phyloP scores from a whole-genome alignment of 2,888 invertebrate species.

The Holacanthella duospinosa region DNA sequence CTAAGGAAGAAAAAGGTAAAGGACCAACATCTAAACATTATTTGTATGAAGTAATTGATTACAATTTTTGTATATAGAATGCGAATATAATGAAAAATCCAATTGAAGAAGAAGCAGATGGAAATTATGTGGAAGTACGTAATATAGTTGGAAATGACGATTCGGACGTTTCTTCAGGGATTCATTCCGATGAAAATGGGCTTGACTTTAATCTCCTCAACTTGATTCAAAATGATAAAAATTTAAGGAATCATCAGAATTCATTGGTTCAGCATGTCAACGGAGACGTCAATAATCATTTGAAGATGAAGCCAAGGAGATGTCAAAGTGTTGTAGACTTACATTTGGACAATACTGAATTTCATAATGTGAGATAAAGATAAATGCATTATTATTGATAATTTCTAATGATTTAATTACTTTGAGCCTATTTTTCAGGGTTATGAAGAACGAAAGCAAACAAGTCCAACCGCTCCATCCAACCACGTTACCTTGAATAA shows the following conservation, averaged over 20 bases:
- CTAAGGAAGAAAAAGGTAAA: background rate
- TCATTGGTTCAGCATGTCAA: background rate
- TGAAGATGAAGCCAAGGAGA: background rate
- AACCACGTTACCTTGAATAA: conserved; percentile 4
- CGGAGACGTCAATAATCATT: background rate
- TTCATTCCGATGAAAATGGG: background rate
- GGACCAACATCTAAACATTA: too few relatives aligned
- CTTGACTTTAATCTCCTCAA: background rate
- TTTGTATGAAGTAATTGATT: too few relatives aligned
- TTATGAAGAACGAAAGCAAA: too few relatives aligned
- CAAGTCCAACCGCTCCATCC: too few relatives aligned
- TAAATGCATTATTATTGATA: too few relatives aligned
- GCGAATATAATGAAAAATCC: background rate
- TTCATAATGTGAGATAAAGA: background rate
- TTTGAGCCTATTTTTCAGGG: too few relatives aligned
- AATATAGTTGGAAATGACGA: background rate
- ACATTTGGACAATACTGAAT: background rate
- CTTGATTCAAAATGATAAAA: background rate
- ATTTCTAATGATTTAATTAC: too few relatives aligned
- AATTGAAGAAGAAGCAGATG: background rate
- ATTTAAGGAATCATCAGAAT: background rate
- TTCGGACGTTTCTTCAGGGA: background rate
- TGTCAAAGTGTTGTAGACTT: background rate
- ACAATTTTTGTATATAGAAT: too few relatives aligned
- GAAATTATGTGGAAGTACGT: background rate